Conservation (phyloP, 2,888 invertebrate genomes). For the Eupithecia subfuscata region DNA sequence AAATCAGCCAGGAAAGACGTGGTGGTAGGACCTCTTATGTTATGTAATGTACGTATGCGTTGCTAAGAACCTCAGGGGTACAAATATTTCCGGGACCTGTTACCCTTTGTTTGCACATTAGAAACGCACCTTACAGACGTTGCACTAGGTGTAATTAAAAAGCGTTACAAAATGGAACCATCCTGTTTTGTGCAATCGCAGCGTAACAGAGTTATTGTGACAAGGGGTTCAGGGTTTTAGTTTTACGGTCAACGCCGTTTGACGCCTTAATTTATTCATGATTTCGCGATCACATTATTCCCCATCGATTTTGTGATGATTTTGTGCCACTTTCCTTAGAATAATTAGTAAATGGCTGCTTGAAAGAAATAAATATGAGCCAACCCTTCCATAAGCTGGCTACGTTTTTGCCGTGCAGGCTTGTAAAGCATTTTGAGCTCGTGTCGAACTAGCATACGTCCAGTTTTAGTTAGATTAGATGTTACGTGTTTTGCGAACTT, state of each 20-base stretch:
- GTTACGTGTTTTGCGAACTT: slow-evolving; percentile 2
- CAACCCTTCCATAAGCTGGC: slow-evolving; percentile 5
- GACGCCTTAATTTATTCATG: not conserved
- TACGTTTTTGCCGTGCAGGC: slow-evolving; percentile 38
- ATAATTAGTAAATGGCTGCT: not conserved
- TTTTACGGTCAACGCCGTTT: not conserved
- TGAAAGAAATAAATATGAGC: not conserved
- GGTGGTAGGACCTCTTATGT: too few relatives aligned
- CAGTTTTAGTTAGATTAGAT: slow-evolving; percentile 17
- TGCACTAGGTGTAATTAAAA: not conserved
- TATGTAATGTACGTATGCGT: not conserved
- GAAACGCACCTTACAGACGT: not conserved
- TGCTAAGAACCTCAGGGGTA: not conserved
- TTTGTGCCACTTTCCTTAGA: not conserved
- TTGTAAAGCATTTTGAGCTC: slow-evolving; percentile 15
- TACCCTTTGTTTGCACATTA: not conserved
- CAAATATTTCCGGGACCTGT: not conserved
- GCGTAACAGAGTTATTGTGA: not conserved
- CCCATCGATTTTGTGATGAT: not conserved
- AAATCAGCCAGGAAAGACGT: not conserved
- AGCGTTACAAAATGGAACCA: not conserved
- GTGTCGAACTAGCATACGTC: slow-evolving; percentile 14
- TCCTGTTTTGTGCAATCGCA: not conserved
- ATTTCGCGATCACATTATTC: not conserved
- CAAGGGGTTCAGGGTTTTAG: too few relatives aligned